Evolutionary conservation across 2,888 invertebrate species (phyloP).

Genomic region (Lydus trimaculatus): DNA sequence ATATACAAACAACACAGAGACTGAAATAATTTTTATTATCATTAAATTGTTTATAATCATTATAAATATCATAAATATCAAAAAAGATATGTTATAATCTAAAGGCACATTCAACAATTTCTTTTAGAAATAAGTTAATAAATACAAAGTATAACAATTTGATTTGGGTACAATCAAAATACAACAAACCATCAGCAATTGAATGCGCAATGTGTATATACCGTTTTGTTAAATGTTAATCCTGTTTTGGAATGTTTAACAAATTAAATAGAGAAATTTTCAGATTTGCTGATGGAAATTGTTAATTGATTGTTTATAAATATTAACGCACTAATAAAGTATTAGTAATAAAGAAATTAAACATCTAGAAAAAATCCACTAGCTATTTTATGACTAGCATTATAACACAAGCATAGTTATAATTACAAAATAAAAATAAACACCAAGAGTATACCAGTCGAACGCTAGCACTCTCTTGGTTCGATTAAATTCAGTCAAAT

Average conservation of each 20-base stretch:
- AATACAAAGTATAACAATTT: slow-evolving; percentile 28
- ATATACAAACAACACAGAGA: not conserved
- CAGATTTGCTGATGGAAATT: slow-evolving; percentile 12
- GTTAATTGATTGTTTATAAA: slow-evolving; percentile 14
- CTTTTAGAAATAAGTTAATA: slow-evolving; percentile 26
- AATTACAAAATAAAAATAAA: slow-evolving; percentile 13
- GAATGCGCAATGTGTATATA: not conserved
- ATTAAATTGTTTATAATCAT: slow-evolving; percentile 25
- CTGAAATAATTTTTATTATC: not conserved
- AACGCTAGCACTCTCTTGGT: not conserved
- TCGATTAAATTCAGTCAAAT: slow-evolving; percentile 33
- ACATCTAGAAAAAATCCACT: slow-evolving; percentile 31
- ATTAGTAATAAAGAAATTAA: slow-evolving; percentile 24
- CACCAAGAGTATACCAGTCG: too few species aligned
- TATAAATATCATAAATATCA: slow-evolving; percentile 39
- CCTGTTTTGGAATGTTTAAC: slow-evolving; percentile 30
- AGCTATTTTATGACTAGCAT: slow-evolving; percentile 44
- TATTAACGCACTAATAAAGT: slow-evolving; percentile 24
- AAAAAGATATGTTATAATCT: slow-evolving; percentile 37
- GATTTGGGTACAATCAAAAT: not conserved
- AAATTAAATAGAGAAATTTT: slow-evolving; percentile 14
- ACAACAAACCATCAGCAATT: slow-evolving; percentile 16
- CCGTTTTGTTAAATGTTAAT: slow-evolving; percentile 15
- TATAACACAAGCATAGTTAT: slow-evolving; percentile 40
- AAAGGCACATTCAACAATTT: slow-evolving; percentile 37